These are phyloP conservation scores for Poeciliopsis occidentalis DNA, from an alignment of 2,113 vertebrate genomes.

Conservation along the genomic window DNA sequence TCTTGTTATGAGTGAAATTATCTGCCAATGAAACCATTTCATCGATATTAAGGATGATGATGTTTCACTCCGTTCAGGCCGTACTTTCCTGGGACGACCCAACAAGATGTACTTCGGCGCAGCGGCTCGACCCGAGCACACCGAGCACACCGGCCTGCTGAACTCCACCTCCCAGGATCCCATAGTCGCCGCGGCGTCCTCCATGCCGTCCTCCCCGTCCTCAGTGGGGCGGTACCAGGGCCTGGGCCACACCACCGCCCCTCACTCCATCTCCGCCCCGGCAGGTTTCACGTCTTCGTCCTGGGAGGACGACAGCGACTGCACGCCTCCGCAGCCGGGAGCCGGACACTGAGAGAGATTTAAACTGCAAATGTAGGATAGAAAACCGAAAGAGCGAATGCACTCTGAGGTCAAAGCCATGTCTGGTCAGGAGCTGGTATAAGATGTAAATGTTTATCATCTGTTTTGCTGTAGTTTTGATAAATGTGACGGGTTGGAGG, in stretches of 20 bases:
- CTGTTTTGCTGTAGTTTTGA: slow-evolving; percentile 52
- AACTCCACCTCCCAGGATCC: slow-evolving; percentile 87
- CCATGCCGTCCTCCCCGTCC: slow-evolving; percentile 85
- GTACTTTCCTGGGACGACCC: slow-evolving; percentile 91
- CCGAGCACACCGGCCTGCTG: slow-evolving; percentile 91
- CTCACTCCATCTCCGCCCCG: slow-evolving; percentile 83
- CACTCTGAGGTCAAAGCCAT: slow-evolving; percentile 35
- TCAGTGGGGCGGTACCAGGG: slow-evolving; percentile 90
- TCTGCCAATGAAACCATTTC: too few species aligned
- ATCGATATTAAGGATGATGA: background rate
- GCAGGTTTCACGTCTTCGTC: slow-evolving; percentile 71
- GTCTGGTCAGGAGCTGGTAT: slow-evolving; percentile 23
- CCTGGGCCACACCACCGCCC: slow-evolving; percentile 88
- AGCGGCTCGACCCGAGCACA: slow-evolving; percentile 82
- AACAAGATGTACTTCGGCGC: slow-evolving; percentile 89
- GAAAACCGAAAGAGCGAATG: background rate
- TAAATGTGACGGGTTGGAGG: slow-evolving; percentile 20
- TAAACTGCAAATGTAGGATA: background rate
- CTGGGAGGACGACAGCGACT: slow-evolving; percentile 63
- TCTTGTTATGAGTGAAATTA: too few species aligned
- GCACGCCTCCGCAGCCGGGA: background rate
- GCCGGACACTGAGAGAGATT: slow-evolving; percentile 11
- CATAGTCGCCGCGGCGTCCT: slow-evolving; percentile 78
- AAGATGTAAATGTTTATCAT: slow-evolving; percentile 29
- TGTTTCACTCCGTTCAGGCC: slow-evolving; percentile 70